Evolutionary conservation across 2,113 vertebrate genomes (phyloP).

Genomic region (Rutilus rutilus): DNA sequence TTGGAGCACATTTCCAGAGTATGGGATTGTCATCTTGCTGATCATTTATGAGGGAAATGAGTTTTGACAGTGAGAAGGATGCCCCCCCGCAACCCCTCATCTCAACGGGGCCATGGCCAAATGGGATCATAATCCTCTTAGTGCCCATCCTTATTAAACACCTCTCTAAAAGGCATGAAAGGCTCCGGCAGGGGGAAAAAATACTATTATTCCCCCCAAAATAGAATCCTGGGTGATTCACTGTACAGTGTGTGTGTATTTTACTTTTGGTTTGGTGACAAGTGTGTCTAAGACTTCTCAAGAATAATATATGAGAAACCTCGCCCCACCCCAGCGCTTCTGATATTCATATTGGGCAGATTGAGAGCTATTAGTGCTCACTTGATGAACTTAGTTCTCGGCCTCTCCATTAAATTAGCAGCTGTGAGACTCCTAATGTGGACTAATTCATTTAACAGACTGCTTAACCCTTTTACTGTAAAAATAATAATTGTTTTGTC

Average conservation of each 20-base stretch:
- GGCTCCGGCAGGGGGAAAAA: constrained; percentile 63
- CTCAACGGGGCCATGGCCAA: constrained; percentile 62
- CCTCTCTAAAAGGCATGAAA: constrained; percentile 83
- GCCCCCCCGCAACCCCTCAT: constrained; percentile 57
- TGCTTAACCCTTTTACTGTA: background rate
- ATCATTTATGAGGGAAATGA: constrained; percentile 75
- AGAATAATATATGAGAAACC: constrained; percentile 68
- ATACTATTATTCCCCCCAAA: constrained; percentile 74
- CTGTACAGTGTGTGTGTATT: constrained; percentile 73
- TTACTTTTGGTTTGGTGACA: constrained; percentile 79
- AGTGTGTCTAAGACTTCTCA: constrained; percentile 80
- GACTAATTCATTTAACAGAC: constrained; percentile 53
- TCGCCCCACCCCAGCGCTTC: constrained; percentile 45
- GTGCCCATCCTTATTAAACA: constrained; percentile 82
- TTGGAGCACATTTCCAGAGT: constrained; percentile 67
- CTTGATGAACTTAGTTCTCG: constrained; percentile 22
- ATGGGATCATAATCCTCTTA: constrained; percentile 83
- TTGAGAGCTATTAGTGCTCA: constrained; percentile 54
- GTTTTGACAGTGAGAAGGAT: constrained; percentile 79
- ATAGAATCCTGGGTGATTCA: constrained; percentile 73
- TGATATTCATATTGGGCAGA: constrained; percentile 29
- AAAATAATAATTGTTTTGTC: background rate
- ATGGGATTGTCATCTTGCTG: constrained; percentile 71
- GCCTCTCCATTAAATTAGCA: constrained; percentile 40
- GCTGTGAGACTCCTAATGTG: constrained; percentile 60